Evolutionary conservation across 2,113 vertebrate species (phyloP).

Genomic region (Ceratotherium simum): DNA sequence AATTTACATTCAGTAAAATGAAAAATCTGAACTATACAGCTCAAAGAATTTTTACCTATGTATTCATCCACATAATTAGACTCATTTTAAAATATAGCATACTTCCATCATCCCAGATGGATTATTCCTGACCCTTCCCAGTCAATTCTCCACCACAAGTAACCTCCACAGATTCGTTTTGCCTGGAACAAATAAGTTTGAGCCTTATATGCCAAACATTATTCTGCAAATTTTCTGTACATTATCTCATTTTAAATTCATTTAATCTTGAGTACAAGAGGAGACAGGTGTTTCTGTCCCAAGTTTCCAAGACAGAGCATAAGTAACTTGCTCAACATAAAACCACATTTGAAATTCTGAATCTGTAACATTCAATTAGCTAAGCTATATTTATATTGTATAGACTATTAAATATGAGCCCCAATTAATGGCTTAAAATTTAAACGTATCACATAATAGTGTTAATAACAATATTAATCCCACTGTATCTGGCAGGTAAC

Average conservation of each 20-base stretch:
- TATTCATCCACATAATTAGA: not conserved
- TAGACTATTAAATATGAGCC: not conserved
- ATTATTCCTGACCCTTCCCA: not conserved
- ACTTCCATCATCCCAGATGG: not conserved
- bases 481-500: not conserved
- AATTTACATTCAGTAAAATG: not conserved
- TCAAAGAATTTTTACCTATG: not conserved
- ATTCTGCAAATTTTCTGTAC: not conserved
- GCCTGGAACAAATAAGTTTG: not conserved
- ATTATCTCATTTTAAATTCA: constrained; percentile 34
- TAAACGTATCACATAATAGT: not conserved
- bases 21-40: not conserved
- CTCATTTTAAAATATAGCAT: not conserved
- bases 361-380: not conserved
- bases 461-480: not conserved
- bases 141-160: not conserved
- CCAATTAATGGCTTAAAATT: not conserved
- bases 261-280: not conserved
- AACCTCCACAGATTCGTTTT: not conserved
- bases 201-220: not conserved
- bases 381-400: not conserved
- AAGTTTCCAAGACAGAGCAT: not conserved
- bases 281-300: not conserved
- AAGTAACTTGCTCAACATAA: not conserved
- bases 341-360: not conserved